Evolutionary conservation across 2,888 invertebrate species (phyloP).

Genomic region (Selenia dentaria): DNA sequence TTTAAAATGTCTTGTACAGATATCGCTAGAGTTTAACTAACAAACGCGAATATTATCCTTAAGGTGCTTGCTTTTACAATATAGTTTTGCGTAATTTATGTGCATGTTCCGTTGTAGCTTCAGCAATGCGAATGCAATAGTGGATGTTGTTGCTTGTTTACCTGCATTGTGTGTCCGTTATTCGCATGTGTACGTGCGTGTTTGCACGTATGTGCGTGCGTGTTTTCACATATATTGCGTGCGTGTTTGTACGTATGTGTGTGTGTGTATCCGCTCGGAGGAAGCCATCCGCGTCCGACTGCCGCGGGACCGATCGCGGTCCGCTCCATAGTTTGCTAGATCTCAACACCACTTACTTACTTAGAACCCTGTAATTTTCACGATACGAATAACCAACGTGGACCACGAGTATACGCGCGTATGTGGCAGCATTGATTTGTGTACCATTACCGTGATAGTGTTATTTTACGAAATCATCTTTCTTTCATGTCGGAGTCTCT

Average conservation of each 20-base stretch:
- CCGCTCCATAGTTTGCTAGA: slow-evolving; percentile 3
- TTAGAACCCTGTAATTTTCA: neutral
- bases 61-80: neutral
- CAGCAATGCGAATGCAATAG: neutral
- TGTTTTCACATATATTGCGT: too few species aligned
- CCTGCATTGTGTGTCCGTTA: neutral
- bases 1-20: too few species aligned
- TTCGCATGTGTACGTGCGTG: slow-evolving; percentile 3
- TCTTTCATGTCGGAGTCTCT: too few species aligned
- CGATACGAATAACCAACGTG: neutral
- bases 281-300: slow-evolving; percentile 40
- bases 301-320: neutral
- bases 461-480: too few species aligned
- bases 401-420: neutral
- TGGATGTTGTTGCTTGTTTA: neutral
- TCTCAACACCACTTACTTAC: neutral
- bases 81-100: neutral
- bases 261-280: slow-evolving; percentile 39
- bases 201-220: slow-evolving; percentile 1
- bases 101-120: neutral
- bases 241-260: slow-evolving; percentile 5
- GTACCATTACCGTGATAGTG: too few species aligned
- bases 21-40: too few species aligned
- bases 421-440: slow-evolving; percentile 6
- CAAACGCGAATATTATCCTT: too few species aligned